Conservation (phyloP, 2,113 vertebrate genomes). For the Elephas maximus region DNA sequence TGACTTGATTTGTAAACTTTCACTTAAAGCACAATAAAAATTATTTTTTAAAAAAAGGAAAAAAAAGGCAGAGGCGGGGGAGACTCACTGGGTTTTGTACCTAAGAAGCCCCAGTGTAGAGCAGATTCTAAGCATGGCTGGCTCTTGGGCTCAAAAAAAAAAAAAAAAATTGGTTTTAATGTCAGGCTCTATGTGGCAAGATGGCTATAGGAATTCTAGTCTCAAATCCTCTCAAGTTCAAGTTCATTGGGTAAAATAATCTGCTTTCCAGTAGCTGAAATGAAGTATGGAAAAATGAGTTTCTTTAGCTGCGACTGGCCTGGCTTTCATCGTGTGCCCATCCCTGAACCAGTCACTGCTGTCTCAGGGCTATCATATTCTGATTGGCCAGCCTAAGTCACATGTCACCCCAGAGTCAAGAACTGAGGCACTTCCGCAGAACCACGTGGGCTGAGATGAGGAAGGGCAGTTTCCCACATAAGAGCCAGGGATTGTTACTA, state of each 20-base stretch:
- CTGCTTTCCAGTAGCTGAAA: background rate
- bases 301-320: background rate
- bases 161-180: background rate
- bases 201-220: background rate
- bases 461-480: background rate
- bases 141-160: background rate
- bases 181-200: background rate
- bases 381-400: too few species aligned
- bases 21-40: too few species aligned
- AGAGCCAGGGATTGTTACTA: background rate
- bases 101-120: background rate
- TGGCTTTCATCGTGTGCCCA: background rate
- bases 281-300: background rate
- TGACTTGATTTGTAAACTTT: too few species aligned
- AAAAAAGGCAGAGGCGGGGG: background rate
- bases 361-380: background rate
- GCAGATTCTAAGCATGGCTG: background rate
- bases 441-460: background rate
- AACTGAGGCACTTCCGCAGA: background rate
- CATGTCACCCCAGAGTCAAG: background rate
- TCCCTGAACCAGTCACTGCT: background rate
- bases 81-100: background rate
- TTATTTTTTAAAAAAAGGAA: background rate
- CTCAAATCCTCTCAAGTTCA: background rate
- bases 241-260: background rate